Evolutionary conservation across 2,113 vertebrate species (phyloP), one percentile per base, ranked within the genome.

Genomic region (Piprites chloris): DNA sequence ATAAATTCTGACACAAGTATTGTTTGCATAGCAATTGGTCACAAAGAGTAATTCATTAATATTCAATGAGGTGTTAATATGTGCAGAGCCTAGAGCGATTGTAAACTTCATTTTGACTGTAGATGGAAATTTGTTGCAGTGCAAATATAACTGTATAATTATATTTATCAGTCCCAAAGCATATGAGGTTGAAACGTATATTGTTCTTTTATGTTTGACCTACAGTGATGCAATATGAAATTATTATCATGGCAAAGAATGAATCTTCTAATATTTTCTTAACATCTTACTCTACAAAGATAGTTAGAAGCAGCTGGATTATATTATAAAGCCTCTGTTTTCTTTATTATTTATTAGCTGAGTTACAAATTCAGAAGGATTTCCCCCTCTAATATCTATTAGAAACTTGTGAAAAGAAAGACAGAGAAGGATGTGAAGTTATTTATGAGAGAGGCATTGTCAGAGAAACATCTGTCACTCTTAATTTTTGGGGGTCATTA

Each of bases 21-120:
- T 92, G 96, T 98, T 98, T 98, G 89, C 97, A 97, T 98, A 98
- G 96, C 97, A 97, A 95, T 97, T 97, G 97, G 90, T 97, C 91
- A 96, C 91, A 98, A 98, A 96, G 93, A 98, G 62, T 98, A 98
- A 97, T 96, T 97, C 77, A 98, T 98, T 98, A 98, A 98, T 98
- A 98, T 97, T 97, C 95, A 97, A 96, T 97, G 94, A 97, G 97
- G 82, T 93, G 72, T 94, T 97, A 97, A 98, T 97, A 97, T 97
- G 86, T 95, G 88, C 72, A 97, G 90, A 96, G 93, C 95, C 96
- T 98, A 79, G 59, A 96, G 96, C 52, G 21, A 95, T 96, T 97
- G 97, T 97, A 98, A 98, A 97, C 95, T 98, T 97, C 91, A 79
- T 98, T 98, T 98, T 98, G 84, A 95, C 97, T 97, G 98, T 97